These are phyloP conservation scores for Reinhardtius hippoglossoides DNA, from an alignment of 2,113 vertebrate genomes.

Conservation along the genomic window DNA sequence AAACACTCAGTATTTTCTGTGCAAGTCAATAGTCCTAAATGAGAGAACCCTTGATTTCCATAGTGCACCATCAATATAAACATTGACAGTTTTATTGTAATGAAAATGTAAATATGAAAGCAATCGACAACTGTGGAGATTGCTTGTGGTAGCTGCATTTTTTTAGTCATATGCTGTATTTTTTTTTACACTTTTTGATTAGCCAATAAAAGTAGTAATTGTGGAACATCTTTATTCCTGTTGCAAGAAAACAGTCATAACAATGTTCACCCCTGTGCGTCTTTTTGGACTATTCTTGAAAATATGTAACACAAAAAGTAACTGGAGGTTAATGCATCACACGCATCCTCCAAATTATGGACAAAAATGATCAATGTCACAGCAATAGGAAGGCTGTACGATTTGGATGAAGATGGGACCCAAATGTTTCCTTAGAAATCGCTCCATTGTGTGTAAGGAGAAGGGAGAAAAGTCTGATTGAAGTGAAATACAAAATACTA, in stretches of 20 bases:
- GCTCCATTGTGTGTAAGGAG: not conserved
- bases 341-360: too few species aligned
- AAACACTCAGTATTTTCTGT: not conserved
- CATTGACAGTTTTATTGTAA: not conserved
- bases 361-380: too few species aligned
- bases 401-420: too few species aligned
- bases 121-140: not conserved
- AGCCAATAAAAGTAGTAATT: too few species aligned
- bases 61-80: not conserved
- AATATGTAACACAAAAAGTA: too few species aligned
- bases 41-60: not conserved
- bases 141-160: not conserved
- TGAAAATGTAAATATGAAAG: not conserved
- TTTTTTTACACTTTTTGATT: not conserved
- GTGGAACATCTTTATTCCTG: too few species aligned
- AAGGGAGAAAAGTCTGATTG: not conserved
- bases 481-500: conserved; percentile 19
- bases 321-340: too few species aligned
- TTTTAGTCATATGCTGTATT: not conserved
- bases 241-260: too few species aligned
- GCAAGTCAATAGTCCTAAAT: not conserved
- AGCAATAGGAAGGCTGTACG: not conserved
- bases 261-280: too few species aligned
- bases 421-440: not conserved
- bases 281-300: too few species aligned